Base-by-base conservation (phyloP, 2,888 invertebrate species). In the Argynnis bischoffii region DNA sequence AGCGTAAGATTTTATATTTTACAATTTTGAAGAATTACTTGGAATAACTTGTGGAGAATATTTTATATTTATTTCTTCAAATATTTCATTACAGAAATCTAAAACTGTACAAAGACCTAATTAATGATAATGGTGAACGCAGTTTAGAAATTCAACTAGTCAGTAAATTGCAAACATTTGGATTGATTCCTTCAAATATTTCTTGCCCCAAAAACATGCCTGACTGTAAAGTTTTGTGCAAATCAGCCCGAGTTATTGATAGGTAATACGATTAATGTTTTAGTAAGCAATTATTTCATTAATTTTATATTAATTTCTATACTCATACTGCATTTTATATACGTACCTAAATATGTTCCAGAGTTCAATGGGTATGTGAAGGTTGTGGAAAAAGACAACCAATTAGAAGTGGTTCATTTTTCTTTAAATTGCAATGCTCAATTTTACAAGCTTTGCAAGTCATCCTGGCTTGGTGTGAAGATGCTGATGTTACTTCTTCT, bases 401-500 rank as follows among this genome's bases (percentile, higher is more conserved):
- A 0, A 84, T 92, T n/a, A 80, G 91, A 26, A 79, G 78, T 0
- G 85, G 86, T 0, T 95, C 95, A 0, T 94, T 95, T 76, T 95
- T 95, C 78, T 84, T 93, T n/a, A 90, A 94, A 55, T 82, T 95
- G 16, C 94, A 94, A 74, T 95, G 95, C 79, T 94, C 94, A 66
- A 86, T 95, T 60, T 89, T 94, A 70, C 93, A 94, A 78, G 90
- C 93, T 55, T 83, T 95, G 68, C 94, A 95, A 79, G 84, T 94
- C 14, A 93, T 95, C 66, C 81, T 95, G 53, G 95, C 94, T 0
- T 95, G 95, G 95, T 94, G 94, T 82, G 94, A 95, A 76, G 93
- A 94, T 79, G 92, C 93, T n/a, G 94, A 94, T 50, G 79, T 87
- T 8, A 89, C 89, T 63, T 76, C 85, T 35, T 90, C 93, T 54